Conservation (phyloP, 1,140 invertebrate species). For the Sinella curviseta region DNA sequence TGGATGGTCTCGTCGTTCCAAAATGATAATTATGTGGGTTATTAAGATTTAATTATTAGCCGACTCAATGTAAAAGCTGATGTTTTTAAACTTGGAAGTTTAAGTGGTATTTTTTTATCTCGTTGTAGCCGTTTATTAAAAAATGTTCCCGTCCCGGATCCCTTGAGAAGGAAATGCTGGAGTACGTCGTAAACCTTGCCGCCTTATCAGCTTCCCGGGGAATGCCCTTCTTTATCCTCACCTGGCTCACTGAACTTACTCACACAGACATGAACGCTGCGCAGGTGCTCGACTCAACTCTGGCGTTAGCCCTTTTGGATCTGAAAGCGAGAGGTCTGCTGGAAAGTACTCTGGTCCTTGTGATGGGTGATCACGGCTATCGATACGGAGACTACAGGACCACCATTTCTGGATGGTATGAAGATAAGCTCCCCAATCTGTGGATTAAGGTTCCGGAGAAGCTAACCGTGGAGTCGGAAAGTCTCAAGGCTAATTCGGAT, state of each 20-base stretch:
- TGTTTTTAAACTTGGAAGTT: too few relatives aligned
- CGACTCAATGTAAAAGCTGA: too few relatives aligned
- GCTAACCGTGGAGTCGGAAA: conserved; percentile 48
- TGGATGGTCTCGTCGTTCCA: conserved; percentile 48
- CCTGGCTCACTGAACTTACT: conserved; percentile 40
- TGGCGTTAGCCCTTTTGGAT: conserved; percentile 22
- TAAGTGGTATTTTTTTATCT: too few relatives aligned
- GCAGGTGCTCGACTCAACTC: conserved; percentile 18
- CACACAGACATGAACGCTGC: conserved; percentile 28
- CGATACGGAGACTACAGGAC: conserved; percentile 34
- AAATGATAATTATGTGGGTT: too few relatives aligned
- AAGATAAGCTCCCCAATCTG: conserved; percentile 45
- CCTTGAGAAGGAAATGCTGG: conserved; percentile 31
- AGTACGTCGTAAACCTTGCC: conserved; percentile 29
- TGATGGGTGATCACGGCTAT: conserved; percentile 52
- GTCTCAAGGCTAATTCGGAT: conserved; percentile 56
- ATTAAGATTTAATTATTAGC: too few relatives aligned
- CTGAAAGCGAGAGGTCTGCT: neutral
- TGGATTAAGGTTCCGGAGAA: conserved; percentile 37
- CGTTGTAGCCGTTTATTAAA: too few relatives aligned
- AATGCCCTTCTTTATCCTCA: too few relatives aligned
- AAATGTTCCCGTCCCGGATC: conserved; percentile 35
- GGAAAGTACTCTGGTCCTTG: conserved; percentile 41
- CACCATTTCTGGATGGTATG: conserved; percentile 47
- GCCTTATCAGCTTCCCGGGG: neutral